A percentile compares a stretch with the other conserved stretches of the same genome.
phyloP scores from a whole-genome alignment of 2,888 invertebrate genomes.

The Rhingia campestris region DNA sequence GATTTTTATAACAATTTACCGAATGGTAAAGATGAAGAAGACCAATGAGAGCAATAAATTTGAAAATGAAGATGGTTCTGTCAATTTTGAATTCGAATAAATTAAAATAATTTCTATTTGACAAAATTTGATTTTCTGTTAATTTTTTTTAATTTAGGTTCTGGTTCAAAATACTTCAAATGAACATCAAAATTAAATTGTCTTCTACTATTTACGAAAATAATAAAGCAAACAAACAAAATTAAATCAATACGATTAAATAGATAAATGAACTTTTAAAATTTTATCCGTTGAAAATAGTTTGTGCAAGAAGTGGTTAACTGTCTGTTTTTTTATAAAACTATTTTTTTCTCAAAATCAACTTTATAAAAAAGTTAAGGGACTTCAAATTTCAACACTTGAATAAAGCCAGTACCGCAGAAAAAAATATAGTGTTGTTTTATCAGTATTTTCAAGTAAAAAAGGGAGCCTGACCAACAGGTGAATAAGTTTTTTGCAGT shows the following conservation, averaged over 20 bases:
- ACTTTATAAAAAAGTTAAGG: not conserved
- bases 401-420: not conserved
- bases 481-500: not conserved
- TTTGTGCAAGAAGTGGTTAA: slow-evolving; percentile 13
- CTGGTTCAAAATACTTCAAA: not conserved
- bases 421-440: slow-evolving; percentile 11
- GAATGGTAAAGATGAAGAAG: slow-evolving; percentile 7
- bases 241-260: slow-evolving; percentile 13
- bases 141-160: not conserved
- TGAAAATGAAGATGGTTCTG: not conserved
- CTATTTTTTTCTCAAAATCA: slow-evolving; percentile 5
- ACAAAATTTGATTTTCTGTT: not conserved
- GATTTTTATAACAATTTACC: slow-evolving; percentile 24
- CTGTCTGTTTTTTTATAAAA: slow-evolving; percentile 4
- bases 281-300: slow-evolving; percentile 11
- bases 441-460: not conserved
- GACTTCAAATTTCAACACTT: slow-evolving; percentile 18
- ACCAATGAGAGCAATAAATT: not conserved
- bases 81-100: slow-evolving; percentile 5
- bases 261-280: slow-evolving; percentile 17
- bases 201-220: slow-evolving; percentile 4
- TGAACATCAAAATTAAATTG: slow-evolving; percentile 3
- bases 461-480: not conserved
- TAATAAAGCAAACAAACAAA: slow-evolving; percentile 1
- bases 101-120: not conserved